phyloP scores from a whole-genome alignment of 2,888 invertebrate genomes.

The Mellilla xanthometata region DNA sequence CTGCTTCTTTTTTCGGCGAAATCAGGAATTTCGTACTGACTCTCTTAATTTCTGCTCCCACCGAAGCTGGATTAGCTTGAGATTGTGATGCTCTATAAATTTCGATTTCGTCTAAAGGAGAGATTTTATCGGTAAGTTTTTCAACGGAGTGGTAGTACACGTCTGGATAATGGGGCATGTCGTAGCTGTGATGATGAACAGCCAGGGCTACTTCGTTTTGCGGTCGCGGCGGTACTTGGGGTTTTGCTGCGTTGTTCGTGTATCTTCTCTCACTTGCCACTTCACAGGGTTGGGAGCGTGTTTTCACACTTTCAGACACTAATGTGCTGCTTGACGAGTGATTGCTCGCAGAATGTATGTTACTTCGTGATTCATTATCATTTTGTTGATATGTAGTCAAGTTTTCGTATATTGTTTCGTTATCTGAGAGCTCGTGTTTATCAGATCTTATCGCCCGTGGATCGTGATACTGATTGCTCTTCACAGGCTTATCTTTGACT shows the following conservation, averaged over 20 bases:
- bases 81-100: slow-evolving; percentile 60
- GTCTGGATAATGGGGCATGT: slow-evolving; percentile 51
- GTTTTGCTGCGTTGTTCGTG: slow-evolving; percentile 49
- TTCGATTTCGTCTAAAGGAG: slow-evolving; percentile 57
- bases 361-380: slow-evolving; percentile 42
- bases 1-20: slow-evolving; percentile 76
- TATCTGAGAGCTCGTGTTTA: slow-evolving; percentile 42
- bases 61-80: slow-evolving; percentile 58
- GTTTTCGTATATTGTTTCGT: slow-evolving; percentile 71
- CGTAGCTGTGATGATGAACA: slow-evolving; percentile 28
- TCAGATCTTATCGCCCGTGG: slow-evolving; percentile 52
- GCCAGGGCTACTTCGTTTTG: slow-evolving; percentile 41
- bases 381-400: slow-evolving; percentile 44
- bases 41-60: slow-evolving; percentile 75
- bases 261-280: slow-evolving; percentile 33
- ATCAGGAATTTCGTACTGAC: slow-evolving; percentile 72
- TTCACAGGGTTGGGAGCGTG: slow-evolving; percentile 31
- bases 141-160: slow-evolving; percentile 75
- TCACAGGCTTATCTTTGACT: slow-evolving; percentile 40
- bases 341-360: slow-evolving; percentile 45
- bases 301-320: slow-evolving; percentile 61
- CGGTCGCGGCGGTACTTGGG: slow-evolving; percentile 59
- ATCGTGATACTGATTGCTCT: slow-evolving; percentile 63
- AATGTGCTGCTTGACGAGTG: slow-evolving; percentile 70
- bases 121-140: slow-evolving; percentile 57